Base-by-base conservation (phyloP, 1,140 invertebrate genomes). In the Daktulosphaira vitifoliae region DNA sequence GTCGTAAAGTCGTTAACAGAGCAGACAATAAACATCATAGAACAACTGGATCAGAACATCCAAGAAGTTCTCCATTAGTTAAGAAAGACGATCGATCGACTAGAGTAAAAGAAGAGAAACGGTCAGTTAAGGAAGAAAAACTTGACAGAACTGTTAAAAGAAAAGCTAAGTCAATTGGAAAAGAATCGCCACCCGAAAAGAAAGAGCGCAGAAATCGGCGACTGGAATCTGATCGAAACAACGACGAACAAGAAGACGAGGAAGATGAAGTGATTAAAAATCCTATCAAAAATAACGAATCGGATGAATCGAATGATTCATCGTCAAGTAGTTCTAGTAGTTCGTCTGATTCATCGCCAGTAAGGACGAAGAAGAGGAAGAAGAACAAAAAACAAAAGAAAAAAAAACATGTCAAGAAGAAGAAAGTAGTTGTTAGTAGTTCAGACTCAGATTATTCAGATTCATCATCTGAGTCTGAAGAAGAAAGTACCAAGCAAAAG, bases 311-410 rank as follows among this genome's bases (percentile, higher is more conserved):
- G 13, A n/a, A 23, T 15, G 38, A 18, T n/a, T 48, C 44, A 18
- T 65, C 65, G 5, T 66, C 66, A 0, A 66, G 67, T 20, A 33
- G 56, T 16, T 38, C 38, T 11, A 68, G 59, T 16, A 65, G 68
- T 20, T 56, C 68, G 6, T 65, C 67, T 15, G 68, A 71, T 23
- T 46, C 48, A 6, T 25, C 25, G 3, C 68, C 69, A 11, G 68
- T 68, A 38, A 59, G 53, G 6, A 49, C 65, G 5, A 69, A 71
- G 56, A 70, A 67, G 25, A 68, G 66, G 11, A 65, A 68, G 33
- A 69, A 66, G 44, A 67, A 66, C 9, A 69, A 69, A 46, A 68
- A 69, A 20, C 66, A 68, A 15, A 71, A 70, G 52, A 68, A 68
- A 46, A 52, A 66, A 39, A 67, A 67, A 23, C 67, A 69, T 23